Percentiles rank a stretch among this genome's conserved stretches.
Conservation (phyloP, 2,797 vertebrate species). For the Phylloscopus collybita region DNA sequence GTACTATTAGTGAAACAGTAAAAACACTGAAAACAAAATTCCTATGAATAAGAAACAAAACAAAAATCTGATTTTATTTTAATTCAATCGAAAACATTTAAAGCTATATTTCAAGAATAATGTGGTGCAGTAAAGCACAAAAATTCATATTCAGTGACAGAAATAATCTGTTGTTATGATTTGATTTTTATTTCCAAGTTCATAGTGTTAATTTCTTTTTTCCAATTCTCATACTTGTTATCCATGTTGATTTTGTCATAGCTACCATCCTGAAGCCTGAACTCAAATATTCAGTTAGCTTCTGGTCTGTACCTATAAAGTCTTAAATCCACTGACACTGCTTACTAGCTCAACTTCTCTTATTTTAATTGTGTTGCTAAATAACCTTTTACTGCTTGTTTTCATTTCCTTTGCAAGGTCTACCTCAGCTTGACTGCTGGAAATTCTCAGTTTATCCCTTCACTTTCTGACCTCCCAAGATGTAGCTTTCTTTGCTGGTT, state of each 20-base stretch:
- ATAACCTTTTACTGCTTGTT: conserved; percentile 13
- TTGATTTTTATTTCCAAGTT: background rate
- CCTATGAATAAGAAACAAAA: background rate
- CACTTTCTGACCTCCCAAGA: background rate
- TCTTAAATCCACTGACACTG: background rate
- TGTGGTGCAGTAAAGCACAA: background rate
- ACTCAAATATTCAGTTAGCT: background rate
- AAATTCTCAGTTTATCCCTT: background rate
- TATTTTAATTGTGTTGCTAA: conserved; percentile 5
- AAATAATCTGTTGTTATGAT: background rate
- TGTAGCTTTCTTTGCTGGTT: background rate
- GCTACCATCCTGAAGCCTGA: background rate
- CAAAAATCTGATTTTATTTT: background rate
- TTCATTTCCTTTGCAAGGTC: conserved; percentile 11
- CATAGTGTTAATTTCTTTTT: background rate
- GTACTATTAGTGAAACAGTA: background rate
- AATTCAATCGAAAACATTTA: background rate
- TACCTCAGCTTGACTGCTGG: background rate
- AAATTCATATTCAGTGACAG: background rate
- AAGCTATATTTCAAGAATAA: background rate
- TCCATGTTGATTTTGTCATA: background rate
- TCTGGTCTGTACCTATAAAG: background rate
- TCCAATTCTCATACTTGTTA: background rate
- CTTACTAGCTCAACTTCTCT: background rate
- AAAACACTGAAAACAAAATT: background rate